Conservation (phyloP, 2,888 invertebrate species). For the Psylliodes chrysocephalus region DNA sequence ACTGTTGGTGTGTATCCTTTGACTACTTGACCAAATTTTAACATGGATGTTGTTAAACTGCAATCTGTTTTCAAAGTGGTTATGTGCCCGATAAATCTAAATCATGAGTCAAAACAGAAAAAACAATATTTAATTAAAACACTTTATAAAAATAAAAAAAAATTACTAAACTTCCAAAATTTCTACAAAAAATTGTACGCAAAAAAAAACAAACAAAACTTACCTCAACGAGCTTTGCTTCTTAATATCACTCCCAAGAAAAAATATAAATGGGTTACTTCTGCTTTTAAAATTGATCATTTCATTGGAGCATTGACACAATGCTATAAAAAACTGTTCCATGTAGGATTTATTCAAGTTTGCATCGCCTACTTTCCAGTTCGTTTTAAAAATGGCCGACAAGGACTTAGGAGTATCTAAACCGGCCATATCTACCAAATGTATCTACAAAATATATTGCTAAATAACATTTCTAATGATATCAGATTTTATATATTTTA, state of each 20-base stretch:
- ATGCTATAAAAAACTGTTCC: conserved; percentile 59
- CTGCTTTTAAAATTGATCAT: conserved; percentile 52
- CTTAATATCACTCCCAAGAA: conserved; percentile 59
- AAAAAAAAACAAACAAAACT: too few relatives aligned
- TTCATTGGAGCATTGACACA: conserved; percentile 48
- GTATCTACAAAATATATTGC: conserved; percentile 56
- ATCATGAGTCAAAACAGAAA: too few relatives aligned
- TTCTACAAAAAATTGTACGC: too few relatives aligned
- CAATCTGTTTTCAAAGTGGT: conserved; percentile 57
- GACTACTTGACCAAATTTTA: conserved; percentile 60
- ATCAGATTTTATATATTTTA: too few relatives aligned
- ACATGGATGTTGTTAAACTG: conserved; percentile 59
- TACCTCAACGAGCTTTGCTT: conserved; percentile 60
- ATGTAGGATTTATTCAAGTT: conserved; percentile 62
- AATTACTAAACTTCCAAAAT: too few relatives aligned
- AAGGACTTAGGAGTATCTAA: conserved; percentile 58
- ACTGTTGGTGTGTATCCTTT: conserved; percentile 51
- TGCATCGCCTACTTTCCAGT: conserved; percentile 55
- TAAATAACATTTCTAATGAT: too few relatives aligned
- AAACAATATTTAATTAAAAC: background rate
- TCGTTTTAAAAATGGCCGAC: conserved; percentile 55
- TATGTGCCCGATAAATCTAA: conserved; percentile 63
- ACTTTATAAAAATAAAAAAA: too few relatives aligned
- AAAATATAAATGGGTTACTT: conserved; percentile 59
- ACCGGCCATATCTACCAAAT: conserved; percentile 64